Percentiles rank a stretch among this genome's conserved stretches.
Evolutionary conservation across 23 tunicate species (phyloP).

Genomic region (Botrylloides violaceus): DNA sequence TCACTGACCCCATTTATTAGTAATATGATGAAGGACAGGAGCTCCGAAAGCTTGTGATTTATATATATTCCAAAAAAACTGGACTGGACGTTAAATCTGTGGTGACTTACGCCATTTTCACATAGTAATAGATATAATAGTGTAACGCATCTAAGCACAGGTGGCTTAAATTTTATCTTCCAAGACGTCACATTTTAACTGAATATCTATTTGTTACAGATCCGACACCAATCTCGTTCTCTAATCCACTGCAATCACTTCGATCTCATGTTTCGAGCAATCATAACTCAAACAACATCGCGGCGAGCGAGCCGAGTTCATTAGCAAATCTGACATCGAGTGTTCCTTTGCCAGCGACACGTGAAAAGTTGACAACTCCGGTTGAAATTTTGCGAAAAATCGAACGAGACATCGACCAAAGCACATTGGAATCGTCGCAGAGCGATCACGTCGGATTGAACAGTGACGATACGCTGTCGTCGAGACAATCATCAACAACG

Average conservation of each 20-base stretch:
- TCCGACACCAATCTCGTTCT: slow-evolving; percentile 43
- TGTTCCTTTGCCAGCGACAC: slow-evolving; percentile 1
- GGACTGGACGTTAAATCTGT: too few relatives aligned
- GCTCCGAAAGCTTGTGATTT: too few relatives aligned
- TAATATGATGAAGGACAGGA: too few relatives aligned
- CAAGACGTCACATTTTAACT: too few relatives aligned
- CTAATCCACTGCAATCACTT: slow-evolving; percentile 60
- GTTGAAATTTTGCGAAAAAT: not conserved
- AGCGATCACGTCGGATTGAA: not conserved
- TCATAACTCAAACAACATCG: not conserved
- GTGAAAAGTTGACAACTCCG: not conserved
- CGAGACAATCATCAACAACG: slow-evolving; percentile 68
- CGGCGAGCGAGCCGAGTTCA: not conserved
- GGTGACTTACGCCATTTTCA: too few relatives aligned
- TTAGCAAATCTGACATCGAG: slow-evolving; percentile 16
- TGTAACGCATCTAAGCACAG: too few relatives aligned
- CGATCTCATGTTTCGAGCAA: not conserved
- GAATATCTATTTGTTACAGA: not conserved
- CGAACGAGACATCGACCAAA: not conserved
- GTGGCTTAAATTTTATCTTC: too few relatives aligned
- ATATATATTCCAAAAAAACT: too few relatives aligned
- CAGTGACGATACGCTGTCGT: slow-evolving; percentile 55
- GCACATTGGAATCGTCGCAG: not conserved
- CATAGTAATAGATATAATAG: too few relatives aligned
- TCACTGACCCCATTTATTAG: too few relatives aligned